Evolutionary conservation across 2,113 vertebrate genomes (phyloP).

Genomic region (Hippolais icterina): DNA sequence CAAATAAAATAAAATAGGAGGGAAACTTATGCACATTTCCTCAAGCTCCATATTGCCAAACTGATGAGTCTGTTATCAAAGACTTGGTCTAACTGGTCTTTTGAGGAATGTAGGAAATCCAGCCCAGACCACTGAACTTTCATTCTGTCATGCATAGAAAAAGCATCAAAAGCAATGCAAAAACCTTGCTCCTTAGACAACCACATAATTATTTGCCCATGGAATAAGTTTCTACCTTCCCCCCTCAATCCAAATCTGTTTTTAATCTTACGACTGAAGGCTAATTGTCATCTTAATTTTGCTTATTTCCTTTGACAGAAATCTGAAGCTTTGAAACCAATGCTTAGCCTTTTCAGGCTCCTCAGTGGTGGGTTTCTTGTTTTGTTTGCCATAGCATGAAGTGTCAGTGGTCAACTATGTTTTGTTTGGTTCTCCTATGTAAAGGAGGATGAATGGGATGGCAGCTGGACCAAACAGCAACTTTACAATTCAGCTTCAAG

Average conservation of each 20-base stretch:
- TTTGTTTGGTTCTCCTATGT: fast-evolving
- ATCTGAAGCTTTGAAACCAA: neutral
- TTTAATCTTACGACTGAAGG: neutral
- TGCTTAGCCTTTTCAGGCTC: neutral
- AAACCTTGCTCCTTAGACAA: slow-evolving; percentile 10
- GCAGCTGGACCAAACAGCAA: neutral
- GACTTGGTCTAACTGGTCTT: slow-evolving; percentile 11
- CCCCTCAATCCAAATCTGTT: neutral
- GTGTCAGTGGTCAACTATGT: neutral
- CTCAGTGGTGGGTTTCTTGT: neutral
- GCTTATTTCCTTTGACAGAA: neutral
- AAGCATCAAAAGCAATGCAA: slow-evolving; percentile 60
- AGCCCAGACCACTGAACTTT: slow-evolving; percentile 38
- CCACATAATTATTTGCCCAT: neutral
- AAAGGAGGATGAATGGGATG: neutral
- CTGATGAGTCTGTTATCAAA: slow-evolving; percentile 51
- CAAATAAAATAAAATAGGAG: slow-evolving; percentile 43
- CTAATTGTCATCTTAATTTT: neutral
- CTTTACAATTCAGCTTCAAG: neutral
- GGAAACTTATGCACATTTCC: slow-evolving; percentile 57
- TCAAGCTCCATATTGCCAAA: slow-evolving; percentile 34
- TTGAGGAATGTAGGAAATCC: slow-evolving; percentile 52
- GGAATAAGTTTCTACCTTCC: neutral
- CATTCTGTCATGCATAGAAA: neutral
- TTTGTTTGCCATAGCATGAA: neutral